Base-by-base conservation (phyloP, 2,113 vertebrate species). In the Sardina pilchardus region DNA sequence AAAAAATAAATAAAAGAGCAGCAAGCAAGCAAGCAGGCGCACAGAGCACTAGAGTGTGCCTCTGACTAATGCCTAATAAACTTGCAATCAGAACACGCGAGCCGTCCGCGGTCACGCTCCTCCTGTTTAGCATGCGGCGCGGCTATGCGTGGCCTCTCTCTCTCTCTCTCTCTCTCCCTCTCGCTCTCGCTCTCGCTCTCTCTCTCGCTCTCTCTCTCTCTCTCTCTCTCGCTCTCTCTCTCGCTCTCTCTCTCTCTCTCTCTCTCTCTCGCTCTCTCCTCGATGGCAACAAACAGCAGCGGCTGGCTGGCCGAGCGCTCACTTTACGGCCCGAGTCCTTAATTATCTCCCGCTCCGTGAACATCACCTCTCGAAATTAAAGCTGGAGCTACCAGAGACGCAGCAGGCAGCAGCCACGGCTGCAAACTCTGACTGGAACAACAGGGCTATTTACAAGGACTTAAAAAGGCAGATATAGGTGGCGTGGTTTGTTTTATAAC, bases 271-370 rank as follows among this genome's bases (percentile, higher is more conserved):
- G n/a, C n/a, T n/a, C n/a, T n/a, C 87, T 48, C 85, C 26, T 84
- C 21, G 71, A 84, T 34, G 87, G 88, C 88, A 86, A 89, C 87
- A 85, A 82, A 85, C 89, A 78, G 85, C 83, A 86, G 85, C 87
- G 85, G 86, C 63, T 59, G 21, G 86, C 83, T 59, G 21, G 86
- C 83, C 82, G 86, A 85, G 87, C 86, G n/a, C 84, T 88, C 71
- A 84, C 85, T 89, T 86, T 78, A 78, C 19, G 71, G 71, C 71
- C 71, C 71, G 3, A 78, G 26, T 78, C 81, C 78, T 88, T 84
- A 85, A 89, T 89, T 89, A 88, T 86, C 88, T 85, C 83, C 81
- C 75, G 34, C 44, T 44, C 75, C 2, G 59, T 88, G 82, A 86
- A 88, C 81, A 84, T 63, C 45, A 88, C 53, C 53, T 87, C 87